A percentile compares a stretch with the other conserved stretches of the same genome.
Evolutionary conservation across 1,140 invertebrate species (phyloP).

Genomic region (Macrocentrus cingulum): DNA sequence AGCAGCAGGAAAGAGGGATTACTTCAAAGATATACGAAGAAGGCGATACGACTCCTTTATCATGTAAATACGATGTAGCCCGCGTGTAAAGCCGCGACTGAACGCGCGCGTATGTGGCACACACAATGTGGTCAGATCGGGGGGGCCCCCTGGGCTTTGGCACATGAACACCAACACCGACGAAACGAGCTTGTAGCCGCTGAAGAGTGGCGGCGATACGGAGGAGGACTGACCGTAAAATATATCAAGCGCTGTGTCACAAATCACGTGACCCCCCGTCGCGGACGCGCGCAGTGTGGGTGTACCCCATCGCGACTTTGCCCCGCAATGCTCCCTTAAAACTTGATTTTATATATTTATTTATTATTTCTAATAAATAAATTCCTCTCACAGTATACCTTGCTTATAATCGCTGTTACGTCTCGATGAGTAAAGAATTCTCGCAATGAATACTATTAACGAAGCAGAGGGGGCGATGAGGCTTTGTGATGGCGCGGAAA

Average conservation of each 20-base stretch:
- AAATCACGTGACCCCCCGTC: conserved; percentile 59
- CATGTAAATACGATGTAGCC: conserved; percentile 60
- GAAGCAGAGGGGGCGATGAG: conserved; percentile 30
- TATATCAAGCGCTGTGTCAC: conserved; percentile 60
- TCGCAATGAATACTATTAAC: conserved; percentile 56
- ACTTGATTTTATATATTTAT: too few species aligned
- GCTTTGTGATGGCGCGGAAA: conserved; percentile 48
- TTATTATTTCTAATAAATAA: too few species aligned
- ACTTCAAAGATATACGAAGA: conserved; percentile 19
- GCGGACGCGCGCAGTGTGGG: conserved; percentile 50
- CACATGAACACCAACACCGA: conserved; percentile 4
- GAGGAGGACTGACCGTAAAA: conserved; percentile 51
- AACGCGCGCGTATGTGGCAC: conserved; percentile 49
- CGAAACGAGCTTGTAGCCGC: neutral
- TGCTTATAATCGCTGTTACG: too few species aligned
- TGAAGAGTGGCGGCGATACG: conserved; percentile 14
- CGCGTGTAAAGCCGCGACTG: conserved; percentile 54
- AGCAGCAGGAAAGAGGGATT: conserved; percentile 5
- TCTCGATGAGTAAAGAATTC: conserved; percentile 49
- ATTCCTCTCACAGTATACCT: too few species aligned
- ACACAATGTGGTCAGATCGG: conserved; percentile 44
- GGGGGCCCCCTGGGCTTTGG: neutral
- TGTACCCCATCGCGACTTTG: conserved; percentile 41
- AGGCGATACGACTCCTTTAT: conserved; percentile 51
- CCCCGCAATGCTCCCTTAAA: too few species aligned